These are phyloP conservation scores for Hippoglossus hippoglossus DNA, from an alignment of 2,797 vertebrate species.

Conservation along the genomic window DNA sequence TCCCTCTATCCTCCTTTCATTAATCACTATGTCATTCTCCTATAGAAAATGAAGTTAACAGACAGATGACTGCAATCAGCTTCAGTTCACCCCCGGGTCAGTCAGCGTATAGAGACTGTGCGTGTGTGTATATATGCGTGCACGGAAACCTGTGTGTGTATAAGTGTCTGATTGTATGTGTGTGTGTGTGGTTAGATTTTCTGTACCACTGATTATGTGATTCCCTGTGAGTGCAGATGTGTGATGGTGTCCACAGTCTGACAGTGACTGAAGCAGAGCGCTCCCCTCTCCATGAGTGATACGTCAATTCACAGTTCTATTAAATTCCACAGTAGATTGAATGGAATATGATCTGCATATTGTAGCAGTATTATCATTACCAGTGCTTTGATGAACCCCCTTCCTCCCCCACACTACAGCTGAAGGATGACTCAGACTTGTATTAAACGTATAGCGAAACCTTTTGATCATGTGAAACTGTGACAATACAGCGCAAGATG, in stretches of 20 bases:
- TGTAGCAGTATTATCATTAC: constrained; percentile 38
- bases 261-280: constrained; percentile 38
- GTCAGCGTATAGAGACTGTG: constrained; percentile 25
- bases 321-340: constrained; percentile 52
- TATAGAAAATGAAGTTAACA: constrained; percentile 74
- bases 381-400: constrained; percentile 24
- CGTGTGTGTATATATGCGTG: not conserved
- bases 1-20: constrained; percentile 45
- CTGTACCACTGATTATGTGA: not conserved
- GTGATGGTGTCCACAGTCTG: constrained; percentile 19
- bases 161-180: not conserved
- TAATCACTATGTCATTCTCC: constrained; percentile 63
- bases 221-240: constrained; percentile 2
- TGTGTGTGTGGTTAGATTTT: constrained; percentile 12
- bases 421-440: constrained; percentile 18
- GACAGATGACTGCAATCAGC: constrained; percentile 76
- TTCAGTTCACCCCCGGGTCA: constrained; percentile 73
- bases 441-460: constrained; percentile 11
- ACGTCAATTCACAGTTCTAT: constrained; percentile 57
- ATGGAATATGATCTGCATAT: constrained; percentile 60
- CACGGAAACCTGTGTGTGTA: not conserved
- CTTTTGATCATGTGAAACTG: constrained; percentile 11
- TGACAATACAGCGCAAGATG: too few species aligned
- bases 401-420: constrained; percentile 19
- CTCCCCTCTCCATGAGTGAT: constrained; percentile 37